Conservation (phyloP, 2,888 invertebrate species). For the Caenorhabditis virilis region DNA sequence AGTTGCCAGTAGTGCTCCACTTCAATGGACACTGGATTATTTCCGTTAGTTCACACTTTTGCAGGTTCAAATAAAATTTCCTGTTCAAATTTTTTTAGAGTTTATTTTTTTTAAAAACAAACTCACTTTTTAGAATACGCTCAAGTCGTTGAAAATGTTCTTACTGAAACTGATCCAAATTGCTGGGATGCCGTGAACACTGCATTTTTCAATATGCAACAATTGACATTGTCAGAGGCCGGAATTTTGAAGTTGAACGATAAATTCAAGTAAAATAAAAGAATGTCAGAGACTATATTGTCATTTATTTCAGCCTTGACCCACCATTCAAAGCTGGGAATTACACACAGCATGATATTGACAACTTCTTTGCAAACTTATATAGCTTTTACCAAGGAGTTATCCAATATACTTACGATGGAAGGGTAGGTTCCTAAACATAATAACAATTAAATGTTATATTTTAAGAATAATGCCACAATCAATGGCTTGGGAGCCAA, state of each 20-base stretch:
- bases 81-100: no score
- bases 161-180: conserved; percentile 26
- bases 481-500: conserved; percentile 30
- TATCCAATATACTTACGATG: conserved; percentile 53
- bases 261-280: conserved; percentile 32
- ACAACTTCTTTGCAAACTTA: conserved; percentile 56
- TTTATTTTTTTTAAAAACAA: not conserved
- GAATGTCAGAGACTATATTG: not conserved
- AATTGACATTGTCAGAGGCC: conserved; percentile 26
- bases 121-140: conserved; percentile 44
- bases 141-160: conserved; percentile 49
- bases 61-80: no score
- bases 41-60: conserved; percentile 49
- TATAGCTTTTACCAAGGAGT: conserved; percentile 50
- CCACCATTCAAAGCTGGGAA: conserved; percentile 41
- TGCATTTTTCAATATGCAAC: conserved; percentile 44
- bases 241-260: conserved; percentile 43
- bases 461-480: conserved; percentile 36
- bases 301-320: conserved; percentile 36
- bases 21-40: conserved; percentile 51
- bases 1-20: conserved; percentile 51
- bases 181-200: conserved; percentile 35
- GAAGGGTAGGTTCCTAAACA: conserved; percentile 36
- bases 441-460: not conserved
- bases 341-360: conserved; percentile 45